Evolutionary conservation across 1,140 invertebrate species (phyloP).

Genomic region (Parasteatoda tepidariorum): DNA sequence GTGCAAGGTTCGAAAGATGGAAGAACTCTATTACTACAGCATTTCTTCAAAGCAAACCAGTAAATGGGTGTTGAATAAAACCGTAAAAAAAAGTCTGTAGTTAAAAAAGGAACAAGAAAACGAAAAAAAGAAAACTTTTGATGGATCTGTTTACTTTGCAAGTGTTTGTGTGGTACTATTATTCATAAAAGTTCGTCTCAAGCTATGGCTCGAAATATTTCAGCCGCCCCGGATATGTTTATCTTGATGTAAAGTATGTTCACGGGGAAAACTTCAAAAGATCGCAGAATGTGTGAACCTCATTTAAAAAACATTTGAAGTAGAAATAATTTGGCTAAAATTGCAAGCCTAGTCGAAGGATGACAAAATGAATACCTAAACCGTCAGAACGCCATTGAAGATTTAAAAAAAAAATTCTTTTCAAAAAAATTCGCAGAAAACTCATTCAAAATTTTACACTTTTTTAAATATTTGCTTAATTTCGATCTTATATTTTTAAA

Average conservation of each 20-base stretch:
- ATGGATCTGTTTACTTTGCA: conserved; percentile 26
- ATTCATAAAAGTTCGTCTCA: conserved; percentile 25
- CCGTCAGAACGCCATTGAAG: no score
- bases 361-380: no score
- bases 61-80: neutral
- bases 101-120: neutral
- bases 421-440: no score
- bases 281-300: conserved; percentile 31
- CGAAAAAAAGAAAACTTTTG: neutral
- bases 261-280: conserved; percentile 31
- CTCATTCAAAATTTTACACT: no score
- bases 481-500: no score
- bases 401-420: no score
- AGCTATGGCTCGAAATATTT: conserved; percentile 31
- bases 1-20: no score
- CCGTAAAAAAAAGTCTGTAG: neutral
- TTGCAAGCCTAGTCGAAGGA: neutral
- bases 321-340: conserved; percentile 39
- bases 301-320: conserved; percentile 42
- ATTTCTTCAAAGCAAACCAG: conserved; percentile 30
- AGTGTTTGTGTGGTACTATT: conserved; percentile 25
- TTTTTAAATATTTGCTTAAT: no score
- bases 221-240: conserved; percentile 21
- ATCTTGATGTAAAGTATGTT: neutral
- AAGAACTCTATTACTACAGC: neutral